phyloP scores from a whole-genome alignment of 2,888 invertebrate genomes.

The Conomelus anceps region DNA sequence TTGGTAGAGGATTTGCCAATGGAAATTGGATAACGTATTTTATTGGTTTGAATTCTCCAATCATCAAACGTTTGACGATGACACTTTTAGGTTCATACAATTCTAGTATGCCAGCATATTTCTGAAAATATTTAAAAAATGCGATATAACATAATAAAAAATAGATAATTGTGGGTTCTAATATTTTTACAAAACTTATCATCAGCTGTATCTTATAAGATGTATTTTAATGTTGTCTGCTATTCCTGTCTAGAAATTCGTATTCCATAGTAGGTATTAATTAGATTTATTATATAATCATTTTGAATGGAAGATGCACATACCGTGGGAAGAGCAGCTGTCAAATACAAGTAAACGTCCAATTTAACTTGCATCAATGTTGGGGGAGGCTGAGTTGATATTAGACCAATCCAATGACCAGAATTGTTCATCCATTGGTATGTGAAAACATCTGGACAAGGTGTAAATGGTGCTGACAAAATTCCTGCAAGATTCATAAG shows the following conservation, averaged over 20 bases:
- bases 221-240: too few species aligned
- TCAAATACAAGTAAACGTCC: neutral
- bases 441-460: constrained; percentile 21
- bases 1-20: constrained; percentile 27
- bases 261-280: too few species aligned
- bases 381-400: neutral
- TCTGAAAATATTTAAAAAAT: constrained; percentile 21
- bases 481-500: too few species aligned
- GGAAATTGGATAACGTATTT: constrained; percentile 26
- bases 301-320: too few species aligned
- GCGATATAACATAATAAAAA: too few species aligned
- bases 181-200: too few species aligned
- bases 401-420: constrained; percentile 7
- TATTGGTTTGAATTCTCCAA: neutral
- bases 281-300: too few species aligned
- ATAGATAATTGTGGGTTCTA: too few species aligned
- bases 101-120: constrained; percentile 30
- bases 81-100: constrained; percentile 24
- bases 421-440: constrained; percentile 8
- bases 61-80: constrained; percentile 19
- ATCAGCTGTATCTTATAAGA: too few species aligned
- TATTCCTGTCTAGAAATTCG: too few species aligned
- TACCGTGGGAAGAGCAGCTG: neutral
- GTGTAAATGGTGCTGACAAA: constrained; percentile 12
- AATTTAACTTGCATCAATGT: neutral